Evolutionary conservation across 2,113 vertebrate genomes (phyloP), one percentile per base, ranked within the genome.

Genomic region (Catharus fuscescens): DNA sequence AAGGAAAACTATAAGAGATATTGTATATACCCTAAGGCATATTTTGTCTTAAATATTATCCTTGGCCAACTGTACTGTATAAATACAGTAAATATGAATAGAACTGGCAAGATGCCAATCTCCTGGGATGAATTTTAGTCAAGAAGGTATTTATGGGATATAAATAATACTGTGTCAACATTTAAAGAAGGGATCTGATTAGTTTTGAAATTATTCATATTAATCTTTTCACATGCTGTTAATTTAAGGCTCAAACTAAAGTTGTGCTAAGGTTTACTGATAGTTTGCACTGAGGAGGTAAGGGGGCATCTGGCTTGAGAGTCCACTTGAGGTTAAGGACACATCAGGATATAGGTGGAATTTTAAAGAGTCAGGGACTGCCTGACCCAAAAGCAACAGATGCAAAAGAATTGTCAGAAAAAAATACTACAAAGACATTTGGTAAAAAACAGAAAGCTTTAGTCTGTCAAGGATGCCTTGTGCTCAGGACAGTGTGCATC

Each of bases 151-250:
- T 99, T 98, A 98, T 97, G 96, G 98, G 97, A 97, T 98, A 99
- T 98, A 98, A 98, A 99, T 99, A 99, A 98, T 98, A 98, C 98
- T 98, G 95, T 98, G 98, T 98, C 98, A 98, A 99, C 98, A 98
- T 96, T 92, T 97, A 96, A 97, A 98, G 97, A 98, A 98, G 96
- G 97, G 88, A 96, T 96, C 90, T 97, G 95, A 98, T 98, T 98
- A 98, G 98, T 97, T 98, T 98, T 98, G 95, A 97, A 98, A 97
- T 97, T 97, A 98, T 97, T 97, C 94, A 48, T 98, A 98, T 98
- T 98, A 98, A 98, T 98, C 97, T 98, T 97, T 97, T 98, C 96
- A 97, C 95, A 95, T 97, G 96, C 89, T 98, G 97, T 98, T 98
- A 96, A 97, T 97, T 98, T 98, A 98, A 97, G 95, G 91, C 96